Base-by-base conservation (phyloP, 2,113 vertebrate genomes). In the Sceloporus undulatus region DNA sequence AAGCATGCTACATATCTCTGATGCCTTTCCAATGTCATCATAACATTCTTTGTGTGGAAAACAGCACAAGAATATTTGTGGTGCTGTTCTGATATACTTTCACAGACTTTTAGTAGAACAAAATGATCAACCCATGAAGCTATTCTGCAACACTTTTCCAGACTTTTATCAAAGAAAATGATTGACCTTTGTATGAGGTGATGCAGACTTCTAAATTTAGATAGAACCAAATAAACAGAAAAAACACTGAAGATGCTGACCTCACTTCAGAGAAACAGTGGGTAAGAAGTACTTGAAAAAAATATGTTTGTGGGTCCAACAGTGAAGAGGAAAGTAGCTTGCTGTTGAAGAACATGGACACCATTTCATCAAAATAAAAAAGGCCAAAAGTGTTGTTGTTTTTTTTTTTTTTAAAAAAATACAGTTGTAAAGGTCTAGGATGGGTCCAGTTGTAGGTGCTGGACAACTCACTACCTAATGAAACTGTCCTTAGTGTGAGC, bases 41-140 rank as follows among this genome's bases (percentile, higher is more conserved):
- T 34, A 87, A 40, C 34, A 87, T 81, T 87, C 34, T 40, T 73
- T 73, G 66, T 29, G 14, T 42, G 54, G 38, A 81, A 87, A 86
- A 71, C 71, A 75, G 77, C 66, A 59, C 48, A 59, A 59, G 52
- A 85, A 38, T 85, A 84, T 74, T 56, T 84, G 34, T 38, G 48
- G 11, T 74, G 68, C 83, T 59, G 59, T 25, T 75, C 70, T 75
- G 52, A 85, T 52, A 38, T 4, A 13, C 19, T 74, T 84, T 56
- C 2, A 74, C n/a, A 84, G 70, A 56, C 54, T 85, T 73, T 84
- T 52, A 84, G 18, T 54, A 84, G 82, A 71, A 52, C 18, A 74
- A 84, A 74, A 38, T n/a, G 52, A 38, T 14, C n/a, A 59, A 23
- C 9, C 34, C 34, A 38, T 40, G 9, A 6, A 4, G 56, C 59